Evolutionary conservation across 2,888 invertebrate species (phyloP).

Genomic region (Polymixis lichenea): DNA sequence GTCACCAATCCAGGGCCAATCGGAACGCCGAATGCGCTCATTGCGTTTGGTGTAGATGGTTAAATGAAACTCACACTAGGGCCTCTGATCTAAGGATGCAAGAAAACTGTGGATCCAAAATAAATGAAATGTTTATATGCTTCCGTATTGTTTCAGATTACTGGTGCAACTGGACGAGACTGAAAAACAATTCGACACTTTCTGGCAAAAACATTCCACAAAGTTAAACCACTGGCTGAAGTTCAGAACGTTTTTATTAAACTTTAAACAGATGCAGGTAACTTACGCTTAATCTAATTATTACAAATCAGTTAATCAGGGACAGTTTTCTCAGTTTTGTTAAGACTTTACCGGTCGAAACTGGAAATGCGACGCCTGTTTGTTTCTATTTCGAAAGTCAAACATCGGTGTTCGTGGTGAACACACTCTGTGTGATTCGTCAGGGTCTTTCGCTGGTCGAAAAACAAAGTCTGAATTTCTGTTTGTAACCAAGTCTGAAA

Average conservation of each 20-base stretch:
- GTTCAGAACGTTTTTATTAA: conserved; percentile 97
- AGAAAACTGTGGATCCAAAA: background rate
- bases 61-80: too few species aligned
- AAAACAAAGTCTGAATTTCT: conserved; percentile 84
- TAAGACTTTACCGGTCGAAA: conserved; percentile 82
- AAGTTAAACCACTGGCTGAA: conserved; percentile 97
- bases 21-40: too few species aligned
- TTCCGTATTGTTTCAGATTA: conserved; percentile 90
- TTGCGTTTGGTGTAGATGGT: too few species aligned
- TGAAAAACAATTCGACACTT: conserved; percentile 97
- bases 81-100: too few species aligned
- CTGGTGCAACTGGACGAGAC: conserved; percentile 98
- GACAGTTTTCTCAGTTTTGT: conserved; percentile 14
- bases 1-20: too few species aligned
- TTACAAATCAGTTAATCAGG: conserved; percentile 9
- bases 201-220: conserved; percentile 98
- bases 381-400: conserved; percentile 81
- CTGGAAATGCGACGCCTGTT: conserved; percentile 77
- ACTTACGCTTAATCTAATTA: conserved; percentile 62
- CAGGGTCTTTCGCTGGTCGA: conserved; percentile 80
- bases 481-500: conserved; percentile 81
- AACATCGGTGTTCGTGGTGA: conserved; percentile 86
- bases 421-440: conserved; percentile 77
- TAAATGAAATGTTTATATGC: background rate
- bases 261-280: conserved; percentile 97